Evolutionary conservation across 2,888 invertebrate genomes (phyloP), one percentile per base, ranked within the genome.

Genomic region (Disparrhopalites patrizii): DNA sequence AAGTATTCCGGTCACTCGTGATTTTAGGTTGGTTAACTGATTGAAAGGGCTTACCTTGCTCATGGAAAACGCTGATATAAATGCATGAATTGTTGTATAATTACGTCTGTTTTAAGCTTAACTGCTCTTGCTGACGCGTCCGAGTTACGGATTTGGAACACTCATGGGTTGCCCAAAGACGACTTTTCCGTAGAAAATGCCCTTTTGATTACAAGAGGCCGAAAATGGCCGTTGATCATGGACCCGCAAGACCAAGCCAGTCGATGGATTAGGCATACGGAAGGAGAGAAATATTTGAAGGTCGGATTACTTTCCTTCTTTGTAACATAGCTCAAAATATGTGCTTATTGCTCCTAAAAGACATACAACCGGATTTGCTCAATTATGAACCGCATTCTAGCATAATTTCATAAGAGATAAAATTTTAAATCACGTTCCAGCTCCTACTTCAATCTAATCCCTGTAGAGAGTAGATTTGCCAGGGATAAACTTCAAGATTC

Each of bases 231-330:
- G 0, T 83, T 96, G 20, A 91, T 94, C 85, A 93, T 95, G 68
- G 95, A 96, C 80, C 96, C 96, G 0, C 94, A 96, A 78, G 93
- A 93, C 77, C 78, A 90, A 85, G 94, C 94, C 0, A 93, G 92
- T 80, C 85, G 91, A 67, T 95, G 94, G 94, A 88, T 95, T 62
- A 87, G 89, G 67, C 90, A 90, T 78, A 89, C 93, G 88, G 94
- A 95, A 78, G 83, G 83, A 23, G 81, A 83, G 0, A 88, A 89
- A 76, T 85, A 87, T 56, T 80, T 95, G 27, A 84, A 85, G 76
- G 85, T 68, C 15, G 8, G 23, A 40, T 30, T 13, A 13, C 13
- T 50, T 3, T 3, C 23, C 23, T n/a, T n/a, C n/a, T n/a, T n/a
- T n/a, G n/a, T n/a, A n/a, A n/a, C n/a, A n/a, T n/a, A n/a, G n/a